A percentile compares a stretch with the other conserved stretches of the same genome.
Conservation (phyloP, 1,140 invertebrate genomes). For the Drosophila punjabiensis region DNA sequence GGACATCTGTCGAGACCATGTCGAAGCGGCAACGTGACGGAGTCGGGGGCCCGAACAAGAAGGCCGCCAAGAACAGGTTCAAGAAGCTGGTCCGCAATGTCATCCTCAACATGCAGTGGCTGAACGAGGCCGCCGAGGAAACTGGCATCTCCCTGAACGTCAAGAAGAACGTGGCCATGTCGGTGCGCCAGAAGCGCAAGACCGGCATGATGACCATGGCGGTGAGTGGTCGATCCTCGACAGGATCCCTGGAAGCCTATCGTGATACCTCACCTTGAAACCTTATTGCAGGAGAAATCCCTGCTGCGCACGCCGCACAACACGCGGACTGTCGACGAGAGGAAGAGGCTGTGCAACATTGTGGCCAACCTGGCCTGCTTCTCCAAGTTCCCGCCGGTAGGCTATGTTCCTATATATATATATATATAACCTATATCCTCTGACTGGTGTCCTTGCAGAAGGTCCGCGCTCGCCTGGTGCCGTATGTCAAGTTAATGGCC, state of each 20-base stretch:
- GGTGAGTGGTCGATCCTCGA: slow-evolving; percentile 15
- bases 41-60: slow-evolving; percentile 13
- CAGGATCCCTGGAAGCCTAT: neutral
- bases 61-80: slow-evolving; percentile 23
- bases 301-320: slow-evolving; percentile 40
- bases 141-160: slow-evolving; percentile 54
- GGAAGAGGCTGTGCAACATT: slow-evolving; percentile 58
- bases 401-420: neutral
- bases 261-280: too few relatives aligned
- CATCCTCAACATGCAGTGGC: slow-evolving; percentile 58
- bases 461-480: slow-evolving; percentile 57
- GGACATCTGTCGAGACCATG: slow-evolving; percentile 7
- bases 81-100: slow-evolving; percentile 51
- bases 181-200: slow-evolving; percentile 64
- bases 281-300: slow-evolving; percentile 50
- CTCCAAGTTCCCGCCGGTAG: slow-evolving; percentile 51
- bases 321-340: slow-evolving; percentile 46
- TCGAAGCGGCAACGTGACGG: slow-evolving; percentile 36
- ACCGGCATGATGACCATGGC: slow-evolving; percentile 56
- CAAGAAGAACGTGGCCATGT: slow-evolving; percentile 39
- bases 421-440: neutral
- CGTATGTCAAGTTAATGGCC: slow-evolving; percentile 41
- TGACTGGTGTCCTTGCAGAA: slow-evolving; percentile 30
- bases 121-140: slow-evolving; percentile 56
- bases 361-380: slow-evolving; percentile 54